phyloP scores from a whole-genome alignment of 2,113 vertebrate species.

The Corvus moneduloides region DNA sequence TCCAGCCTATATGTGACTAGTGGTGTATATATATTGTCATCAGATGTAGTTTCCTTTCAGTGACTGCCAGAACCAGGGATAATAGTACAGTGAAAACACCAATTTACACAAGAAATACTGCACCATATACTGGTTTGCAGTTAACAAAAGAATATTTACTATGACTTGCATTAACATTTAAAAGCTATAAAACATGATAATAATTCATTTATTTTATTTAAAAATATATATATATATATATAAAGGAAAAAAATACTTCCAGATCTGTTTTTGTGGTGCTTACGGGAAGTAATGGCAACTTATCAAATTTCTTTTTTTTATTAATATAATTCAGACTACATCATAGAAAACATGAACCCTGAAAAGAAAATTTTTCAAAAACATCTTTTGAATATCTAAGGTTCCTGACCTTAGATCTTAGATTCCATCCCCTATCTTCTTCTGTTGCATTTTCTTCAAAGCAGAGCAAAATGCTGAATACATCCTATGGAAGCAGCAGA shows the following conservation, averaged over 20 bases:
- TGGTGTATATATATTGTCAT: background rate
- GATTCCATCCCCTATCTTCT: background rate
- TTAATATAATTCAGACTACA: background rate
- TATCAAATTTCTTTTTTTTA: background rate
- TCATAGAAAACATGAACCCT: background rate
- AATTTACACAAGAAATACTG: background rate
- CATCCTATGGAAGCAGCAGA: background rate
- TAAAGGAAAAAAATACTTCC: background rate
- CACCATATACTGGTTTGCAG: background rate
- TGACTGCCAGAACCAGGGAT: background rate
- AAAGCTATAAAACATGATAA: background rate
- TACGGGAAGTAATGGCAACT: background rate
- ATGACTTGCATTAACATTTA: background rate
- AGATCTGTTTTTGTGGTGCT: background rate
- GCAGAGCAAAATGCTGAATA: background rate
- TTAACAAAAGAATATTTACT: background rate
- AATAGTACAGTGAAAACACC: background rate
- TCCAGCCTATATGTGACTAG: background rate
- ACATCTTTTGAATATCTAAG: background rate
- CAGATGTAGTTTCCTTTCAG: background rate
- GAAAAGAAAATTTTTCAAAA: background rate
- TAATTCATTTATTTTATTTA: background rate
- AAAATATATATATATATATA: background rate
- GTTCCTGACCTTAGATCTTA: background rate
- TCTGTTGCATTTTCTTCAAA: background rate